Conservation (phyloP, 2,888 invertebrate genomes). For the Leucoma salicis region DNA sequence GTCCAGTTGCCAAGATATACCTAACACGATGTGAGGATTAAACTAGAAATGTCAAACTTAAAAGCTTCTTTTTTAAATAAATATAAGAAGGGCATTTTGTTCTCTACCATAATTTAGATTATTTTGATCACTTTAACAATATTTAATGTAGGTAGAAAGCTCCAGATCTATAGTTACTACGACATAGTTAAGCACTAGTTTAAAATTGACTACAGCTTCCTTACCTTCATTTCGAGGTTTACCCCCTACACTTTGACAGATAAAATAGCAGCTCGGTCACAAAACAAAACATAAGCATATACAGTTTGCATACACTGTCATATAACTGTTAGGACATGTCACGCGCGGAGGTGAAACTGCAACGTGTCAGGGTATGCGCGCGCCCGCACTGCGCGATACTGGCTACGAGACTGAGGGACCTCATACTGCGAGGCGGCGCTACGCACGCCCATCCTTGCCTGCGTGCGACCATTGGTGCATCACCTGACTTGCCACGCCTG, state of each 20-base stretch:
- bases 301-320: constrained; percentile 28
- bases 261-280: constrained; percentile 41
- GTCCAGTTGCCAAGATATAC: too few species aligned
- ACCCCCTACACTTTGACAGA: constrained; percentile 64
- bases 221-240: constrained; percentile 72
- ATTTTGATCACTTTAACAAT: too few species aligned
- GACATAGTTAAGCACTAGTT: too few species aligned
- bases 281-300: constrained; percentile 51
- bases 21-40: too few species aligned
- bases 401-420: constrained; percentile 50
- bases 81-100: too few species aligned
- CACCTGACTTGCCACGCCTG: constrained; percentile 31
- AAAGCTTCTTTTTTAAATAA: too few species aligned
- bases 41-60: too few species aligned
- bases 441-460: constrained; percentile 20
- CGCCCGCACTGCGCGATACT: constrained; percentile 51
- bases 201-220: too few species aligned
- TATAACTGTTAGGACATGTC: constrained; percentile 45
- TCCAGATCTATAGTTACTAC: too few species aligned
- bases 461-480: constrained; percentile 42
- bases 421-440: constrained; percentile 41
- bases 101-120: too few species aligned
- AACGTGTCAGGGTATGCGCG: constrained; percentile 23
- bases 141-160: too few species aligned
- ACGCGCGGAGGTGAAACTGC: constrained; percentile 11